Evolutionary conservation across 2,797 vertebrate genomes (phyloP).

Genomic region (Borostomias antarcticus): DNA sequence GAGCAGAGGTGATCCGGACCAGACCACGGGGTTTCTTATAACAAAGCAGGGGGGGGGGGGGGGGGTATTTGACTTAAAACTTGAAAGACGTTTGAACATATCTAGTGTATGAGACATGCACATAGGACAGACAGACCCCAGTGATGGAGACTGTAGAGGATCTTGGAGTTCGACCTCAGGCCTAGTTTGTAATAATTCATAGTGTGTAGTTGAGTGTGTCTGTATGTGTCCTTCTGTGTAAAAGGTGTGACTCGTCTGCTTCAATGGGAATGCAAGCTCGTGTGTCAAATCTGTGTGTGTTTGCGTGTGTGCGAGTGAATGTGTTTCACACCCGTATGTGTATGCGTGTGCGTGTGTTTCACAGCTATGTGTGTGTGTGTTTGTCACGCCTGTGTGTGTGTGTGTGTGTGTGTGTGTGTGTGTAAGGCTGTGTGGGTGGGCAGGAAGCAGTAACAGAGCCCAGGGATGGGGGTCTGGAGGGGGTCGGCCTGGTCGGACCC

Average conservation of each 20-base stretch:
- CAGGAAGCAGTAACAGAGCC: constrained; percentile 19
- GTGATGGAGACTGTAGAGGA: constrained; percentile 33
- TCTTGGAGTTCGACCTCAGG: constrained; percentile 39
- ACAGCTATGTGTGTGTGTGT: neutral
- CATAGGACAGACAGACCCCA: constrained; percentile 39
- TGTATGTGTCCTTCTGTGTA: constrained; percentile 6
- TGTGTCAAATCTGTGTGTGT: constrained; percentile 14
- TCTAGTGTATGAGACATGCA: constrained; percentile 27
- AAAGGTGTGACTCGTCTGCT: constrained; percentile 8
- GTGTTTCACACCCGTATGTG: neutral
- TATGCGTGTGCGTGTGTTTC: neutral
- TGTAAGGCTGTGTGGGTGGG: constrained; percentile 1
- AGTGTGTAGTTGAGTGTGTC: constrained; percentile 3
- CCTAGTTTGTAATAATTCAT: neutral
- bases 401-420: constrained; percentile 14
- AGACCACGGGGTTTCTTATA: neutral
- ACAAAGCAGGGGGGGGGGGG: neutral
- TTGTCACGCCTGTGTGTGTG: neutral
- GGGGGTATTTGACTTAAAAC: constrained; percentile 16
- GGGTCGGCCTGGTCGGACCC: constrained; percentile 7
- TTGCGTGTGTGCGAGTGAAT: constrained; percentile 4
- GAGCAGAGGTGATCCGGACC: constrained; percentile 4
- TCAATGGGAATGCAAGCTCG: constrained; percentile 1
- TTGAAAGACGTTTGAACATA: constrained; percentile 25
- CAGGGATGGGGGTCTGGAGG: neutral